These are phyloP conservation scores for Columba guinea DNA, from an alignment of 2,797 vertebrate species.

Conservation along the genomic window DNA sequence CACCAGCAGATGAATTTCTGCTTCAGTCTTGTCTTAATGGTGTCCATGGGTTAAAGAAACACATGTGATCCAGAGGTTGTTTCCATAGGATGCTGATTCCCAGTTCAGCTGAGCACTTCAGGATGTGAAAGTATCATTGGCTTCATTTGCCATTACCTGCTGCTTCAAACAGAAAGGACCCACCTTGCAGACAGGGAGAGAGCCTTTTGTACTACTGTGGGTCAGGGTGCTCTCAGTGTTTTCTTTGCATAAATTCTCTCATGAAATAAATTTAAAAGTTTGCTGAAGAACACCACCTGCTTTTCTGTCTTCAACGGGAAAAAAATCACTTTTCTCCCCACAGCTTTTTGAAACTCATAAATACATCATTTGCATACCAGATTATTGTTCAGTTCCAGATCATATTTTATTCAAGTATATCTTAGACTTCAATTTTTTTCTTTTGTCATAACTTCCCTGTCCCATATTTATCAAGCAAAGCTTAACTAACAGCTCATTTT, in stretches of 20 bases:
- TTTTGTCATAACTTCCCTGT: background rate
- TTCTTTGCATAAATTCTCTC: background rate
- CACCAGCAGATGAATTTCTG: background rate
- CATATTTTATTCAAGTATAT: background rate
- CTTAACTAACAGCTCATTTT: background rate
- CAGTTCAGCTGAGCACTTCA: background rate
- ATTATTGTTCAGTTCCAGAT: background rate
- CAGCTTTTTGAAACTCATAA: background rate
- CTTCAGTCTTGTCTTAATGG: background rate
- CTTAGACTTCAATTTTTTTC: background rate
- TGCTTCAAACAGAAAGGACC: background rate
- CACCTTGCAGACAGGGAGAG: background rate
- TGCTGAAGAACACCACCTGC: background rate
- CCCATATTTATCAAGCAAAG: background rate
- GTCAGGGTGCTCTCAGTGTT: background rate
- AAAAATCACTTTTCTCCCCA: background rate
- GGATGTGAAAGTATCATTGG: background rate
- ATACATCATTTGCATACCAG: background rate
- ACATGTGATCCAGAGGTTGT: background rate
- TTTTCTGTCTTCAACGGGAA: background rate
- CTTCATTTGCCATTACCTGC: background rate
- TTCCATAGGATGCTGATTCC: background rate
- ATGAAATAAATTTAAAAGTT: background rate
- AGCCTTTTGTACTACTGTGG: background rate
- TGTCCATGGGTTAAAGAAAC: background rate